Conservation (phyloP, 2,797 vertebrate species). For the Hozukius guyotensis region DNA sequence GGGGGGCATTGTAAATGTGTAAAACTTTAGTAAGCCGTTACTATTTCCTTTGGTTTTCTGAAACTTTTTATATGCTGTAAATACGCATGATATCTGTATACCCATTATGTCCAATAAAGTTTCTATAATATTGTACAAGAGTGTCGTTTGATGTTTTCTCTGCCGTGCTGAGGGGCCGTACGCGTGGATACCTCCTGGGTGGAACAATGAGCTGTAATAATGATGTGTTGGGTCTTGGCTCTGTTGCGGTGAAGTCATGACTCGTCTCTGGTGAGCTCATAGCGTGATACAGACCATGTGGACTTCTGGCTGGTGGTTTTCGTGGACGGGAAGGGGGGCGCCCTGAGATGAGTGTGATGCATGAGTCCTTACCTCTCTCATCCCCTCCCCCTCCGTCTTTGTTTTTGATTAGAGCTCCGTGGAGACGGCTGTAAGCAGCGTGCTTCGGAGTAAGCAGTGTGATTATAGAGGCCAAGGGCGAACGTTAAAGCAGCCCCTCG, state of each 20-base stretch:
- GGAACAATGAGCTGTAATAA: constrained; percentile 59
- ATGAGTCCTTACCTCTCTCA: neutral
- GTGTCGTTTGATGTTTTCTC: constrained; percentile 7
- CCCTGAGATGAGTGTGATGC: constrained; percentile 12
- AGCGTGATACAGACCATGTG: constrained; percentile 65
- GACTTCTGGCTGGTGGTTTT: constrained; percentile 34
- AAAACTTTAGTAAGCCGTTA: neutral
- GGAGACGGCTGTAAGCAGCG: constrained; percentile 23
- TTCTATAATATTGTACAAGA: constrained; percentile 47
- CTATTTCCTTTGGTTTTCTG: constrained; percentile 32
- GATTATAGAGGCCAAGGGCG: constrained; percentile 17
- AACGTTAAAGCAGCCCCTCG: neutral
- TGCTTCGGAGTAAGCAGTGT: constrained; percentile 8
- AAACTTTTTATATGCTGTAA: constrained; percentile 76
- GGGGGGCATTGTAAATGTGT: constrained; percentile 39
- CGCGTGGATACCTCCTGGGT: neutral
- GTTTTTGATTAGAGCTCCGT: constrained; percentile 59
- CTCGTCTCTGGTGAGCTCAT: constrained; percentile 63
- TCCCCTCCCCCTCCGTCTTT: constrained; percentile 13
- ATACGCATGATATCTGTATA: constrained; percentile 77
- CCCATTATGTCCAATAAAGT: constrained; percentile 76
- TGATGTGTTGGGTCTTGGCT: constrained; percentile 61
- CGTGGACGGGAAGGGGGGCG: neutral
- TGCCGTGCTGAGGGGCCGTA: neutral
- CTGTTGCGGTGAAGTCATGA: constrained; percentile 54